Evolutionary conservation across 2,113 vertebrate genomes (phyloP).

Genomic region (Melierax canorus): DNA sequence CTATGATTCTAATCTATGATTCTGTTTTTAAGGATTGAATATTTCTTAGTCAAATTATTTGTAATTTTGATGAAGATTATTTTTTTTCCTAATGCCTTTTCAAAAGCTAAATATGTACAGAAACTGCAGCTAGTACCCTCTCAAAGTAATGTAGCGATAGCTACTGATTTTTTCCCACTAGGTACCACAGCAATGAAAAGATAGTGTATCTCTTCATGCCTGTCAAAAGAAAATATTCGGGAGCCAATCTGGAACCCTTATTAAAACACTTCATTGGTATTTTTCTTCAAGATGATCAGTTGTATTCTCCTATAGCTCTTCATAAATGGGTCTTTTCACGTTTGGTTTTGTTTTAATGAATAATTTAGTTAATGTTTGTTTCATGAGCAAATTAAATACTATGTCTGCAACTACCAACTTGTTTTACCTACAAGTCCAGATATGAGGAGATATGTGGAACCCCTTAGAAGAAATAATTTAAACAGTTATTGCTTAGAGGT

Average conservation of each 20-base stretch:
- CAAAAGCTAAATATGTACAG: not conserved
- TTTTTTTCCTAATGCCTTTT: not conserved
- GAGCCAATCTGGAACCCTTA: not conserved
- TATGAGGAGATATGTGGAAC: not conserved
- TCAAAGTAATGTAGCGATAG: not conserved
- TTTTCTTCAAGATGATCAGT: not conserved
- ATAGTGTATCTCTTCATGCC: not conserved
- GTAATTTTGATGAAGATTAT: not conserved
- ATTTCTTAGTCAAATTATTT: not conserved
- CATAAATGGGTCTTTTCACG: not conserved
- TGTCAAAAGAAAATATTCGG: not conserved
- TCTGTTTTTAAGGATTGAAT: not conserved
- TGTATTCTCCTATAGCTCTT: not conserved
- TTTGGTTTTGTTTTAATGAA: not conserved
- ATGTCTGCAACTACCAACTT: fast-evolving
- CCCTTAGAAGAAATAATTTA: not conserved
- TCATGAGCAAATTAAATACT: not conserved
- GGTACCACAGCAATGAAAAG: not conserved
- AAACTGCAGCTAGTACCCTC: not conserved
- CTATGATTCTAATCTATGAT: not conserved
- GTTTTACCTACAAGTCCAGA: not conserved
- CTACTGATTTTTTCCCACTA: not conserved
- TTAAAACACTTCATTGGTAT: not conserved
- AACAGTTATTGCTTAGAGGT: not conserved
- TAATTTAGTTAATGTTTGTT: not conserved